Evolutionary conservation across 2,113 vertebrate genomes (phyloP), one percentile per base, ranked within the genome.

Genomic region (Polypterus senegalus): DNA sequence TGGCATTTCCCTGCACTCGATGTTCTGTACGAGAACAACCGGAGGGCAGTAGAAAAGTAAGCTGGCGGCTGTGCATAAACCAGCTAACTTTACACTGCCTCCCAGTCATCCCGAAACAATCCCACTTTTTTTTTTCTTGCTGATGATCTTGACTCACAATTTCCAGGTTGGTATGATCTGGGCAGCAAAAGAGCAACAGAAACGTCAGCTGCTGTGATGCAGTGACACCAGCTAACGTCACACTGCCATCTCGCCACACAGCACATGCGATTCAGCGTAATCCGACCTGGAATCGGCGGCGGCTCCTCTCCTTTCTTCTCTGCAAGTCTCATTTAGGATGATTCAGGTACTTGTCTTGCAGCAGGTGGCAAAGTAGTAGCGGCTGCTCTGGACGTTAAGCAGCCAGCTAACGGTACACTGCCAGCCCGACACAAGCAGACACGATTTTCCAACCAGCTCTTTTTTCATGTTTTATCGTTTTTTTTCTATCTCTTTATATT

Each of bases 61-160:
- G 79, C 82, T 83, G 82, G 76, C 49, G 65, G 51, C 9, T 61
- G 4, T 67, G 65, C 64, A 69, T 51, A 77, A 80, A 75, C 81
- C 90, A 93, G 89, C 90, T 91, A 94, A 91, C 88, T 86, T 75
- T 83, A 83, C 91, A 94, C 90, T 95, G 92, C 91, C 91, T 68
- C 64, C 82, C 73, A 71, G 71, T 85, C 82, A 73, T 83, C 56
- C 43, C 2, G 5, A 45, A 44, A 6, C 3, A 43, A 4, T 11
- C 6, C 27, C 2, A 6, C 27, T 3, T 44, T 2, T 27, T 6
- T 57, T 5, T 11, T 4, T 44, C 9, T 2, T 57, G 3, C 54
- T 27, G 27, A 27, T 27, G 27, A 27, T 27, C 27, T 27, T 27
- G 1, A 27, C 27, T 27, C 27, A 27, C 27, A 27, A 2, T 27